These are phyloP conservation scores for Erynnis tages DNA, from an alignment of 2,888 invertebrate species.

Conservation along the genomic window DNA sequence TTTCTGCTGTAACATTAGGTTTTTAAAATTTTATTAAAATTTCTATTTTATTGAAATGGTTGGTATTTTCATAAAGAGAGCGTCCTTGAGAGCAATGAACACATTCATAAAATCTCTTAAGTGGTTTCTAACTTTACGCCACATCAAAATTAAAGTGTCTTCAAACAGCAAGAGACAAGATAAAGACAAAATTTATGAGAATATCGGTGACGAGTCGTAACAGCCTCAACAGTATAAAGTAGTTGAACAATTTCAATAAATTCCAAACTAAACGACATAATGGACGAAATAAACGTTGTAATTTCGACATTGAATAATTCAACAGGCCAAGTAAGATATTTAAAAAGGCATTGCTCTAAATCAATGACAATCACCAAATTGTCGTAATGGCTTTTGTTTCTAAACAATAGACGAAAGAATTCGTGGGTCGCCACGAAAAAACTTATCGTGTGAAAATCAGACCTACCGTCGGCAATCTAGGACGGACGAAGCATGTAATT, in stretches of 20 bases:
- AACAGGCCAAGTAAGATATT: constrained; percentile 20
- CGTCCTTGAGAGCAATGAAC: too few relatives aligned
- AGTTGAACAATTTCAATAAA: not conserved
- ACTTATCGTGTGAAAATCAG: constrained; percentile 66
- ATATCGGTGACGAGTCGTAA: not conserved
- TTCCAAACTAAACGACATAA: constrained; percentile 6
- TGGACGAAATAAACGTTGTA: constrained; percentile 12
- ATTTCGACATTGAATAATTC: constrained; percentile 20
- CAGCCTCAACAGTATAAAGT: not conserved
- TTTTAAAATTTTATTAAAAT: too few relatives aligned
- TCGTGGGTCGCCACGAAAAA: constrained; percentile 51
- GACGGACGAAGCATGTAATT: constrained; percentile 60
- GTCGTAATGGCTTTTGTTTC: constrained; percentile 37
- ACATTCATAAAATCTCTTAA: not conserved
- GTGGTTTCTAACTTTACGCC: not conserved
- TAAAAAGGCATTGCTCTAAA: constrained; percentile 19
- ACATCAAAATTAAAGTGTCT: not conserved
- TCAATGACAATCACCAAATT: constrained; percentile 26
- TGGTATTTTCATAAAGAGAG: too few relatives aligned
- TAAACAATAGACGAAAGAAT: constrained; percentile 60
- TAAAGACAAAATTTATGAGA: not conserved
- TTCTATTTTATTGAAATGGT: too few relatives aligned
- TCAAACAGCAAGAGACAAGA: not conserved
- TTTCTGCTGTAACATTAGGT: too few relatives aligned
- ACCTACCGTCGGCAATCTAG: constrained; percentile 47